A percentile compares a stretch with the other conserved stretches of the same genome.
Conservation (phyloP, 2,113 vertebrate species). For the Otus sunia region DNA sequence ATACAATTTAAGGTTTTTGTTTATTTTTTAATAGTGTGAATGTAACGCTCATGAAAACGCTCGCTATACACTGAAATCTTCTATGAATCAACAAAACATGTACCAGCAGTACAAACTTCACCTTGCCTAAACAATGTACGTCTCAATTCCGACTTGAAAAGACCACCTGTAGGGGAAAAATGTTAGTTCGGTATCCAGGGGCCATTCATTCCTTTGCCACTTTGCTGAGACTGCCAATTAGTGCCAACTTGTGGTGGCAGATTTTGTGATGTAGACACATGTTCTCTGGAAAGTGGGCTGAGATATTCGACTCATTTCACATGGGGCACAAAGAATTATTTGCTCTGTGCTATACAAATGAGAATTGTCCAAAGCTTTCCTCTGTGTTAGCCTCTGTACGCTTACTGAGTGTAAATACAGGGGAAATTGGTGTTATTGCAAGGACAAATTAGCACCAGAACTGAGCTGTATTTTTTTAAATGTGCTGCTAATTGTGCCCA, state of each 20-base stretch:
- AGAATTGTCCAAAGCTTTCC: slow-evolving; percentile 70
- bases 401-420: slow-evolving; percentile 73
- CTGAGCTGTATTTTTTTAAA: slow-evolving; percentile 72
- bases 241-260: slow-evolving; percentile 77
- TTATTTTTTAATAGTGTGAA: slow-evolving; percentile 44
- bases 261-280: slow-evolving; percentile 75
- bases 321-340: slow-evolving; percentile 71
- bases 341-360: slow-evolving; percentile 74
- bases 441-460: slow-evolving; percentile 75
- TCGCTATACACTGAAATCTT: not conserved
- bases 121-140: slow-evolving; percentile 65
- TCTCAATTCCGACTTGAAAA: slow-evolving; percentile 73
- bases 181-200: slow-evolving; percentile 74
- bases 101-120: slow-evolving; percentile 66
- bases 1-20: slow-evolving; percentile 57
- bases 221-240: slow-evolving; percentile 74
- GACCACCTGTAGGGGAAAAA: slow-evolving; percentile 76
- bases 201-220: slow-evolving; percentile 73
- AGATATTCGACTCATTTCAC: slow-evolving; percentile 73
- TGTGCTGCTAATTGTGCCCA: slow-evolving; percentile 74
- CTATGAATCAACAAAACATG: slow-evolving; percentile 66
- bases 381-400: slow-evolving; percentile 72
- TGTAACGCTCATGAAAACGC: slow-evolving; percentile 30
- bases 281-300: slow-evolving; percentile 72
- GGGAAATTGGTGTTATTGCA: slow-evolving; percentile 74